Base-by-base conservation (phyloP, 2,888 invertebrate species). In the Cordilura impudica region DNA sequence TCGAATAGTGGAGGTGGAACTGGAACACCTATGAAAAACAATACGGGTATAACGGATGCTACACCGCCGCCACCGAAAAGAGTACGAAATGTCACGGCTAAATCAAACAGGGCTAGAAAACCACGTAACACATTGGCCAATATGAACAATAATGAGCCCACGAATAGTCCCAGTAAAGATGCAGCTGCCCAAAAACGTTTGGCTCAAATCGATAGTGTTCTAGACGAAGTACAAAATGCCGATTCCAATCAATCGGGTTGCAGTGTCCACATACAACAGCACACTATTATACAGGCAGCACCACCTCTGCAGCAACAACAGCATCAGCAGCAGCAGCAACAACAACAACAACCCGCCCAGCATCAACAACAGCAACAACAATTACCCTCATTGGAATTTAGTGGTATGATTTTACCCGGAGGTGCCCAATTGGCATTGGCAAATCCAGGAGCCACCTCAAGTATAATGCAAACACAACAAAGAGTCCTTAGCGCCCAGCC, bases 391-490 rank as follows among this genome's bases (percentile, higher is more conserved):
- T 81, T 88, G 31, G 89, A 88, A 81, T 86, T 89, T 35, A 88
- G 88, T 74, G 88, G 87, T 60, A 88, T 88, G 88, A 88, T 88
- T 26, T 69, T 88, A 82, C 89, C 88, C 2, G 88, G 88, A 18
- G 88, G 88, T 10, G 87, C 87, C 0, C 88, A 88, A 63, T 58
- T 88, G 47, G 88, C 88, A 7, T 78, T 88, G 58, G 89, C 88
- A 73, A 88, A 88, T 78, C 87, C 89, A 0, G 86, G 87, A 3
- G 86, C 86, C 70, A 86, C 85, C 39, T 85, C 87, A 58, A 84
- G 87, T 0, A 35, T 78, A 14, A 54, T 79, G 54, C 82, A 82
- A 31, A 14, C 73, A 5, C 82, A 82, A 53, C 83, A 81, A 74
- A 54, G 75, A 31, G 35, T 75, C 4, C 47, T 72, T 26, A 67